A percentile compares a stretch with the other conserved stretches of the same genome.
These are phyloP conservation scores for Calyptomena viridis DNA, from an alignment of 2,113 vertebrate genomes.

Conservation along the genomic window DNA sequence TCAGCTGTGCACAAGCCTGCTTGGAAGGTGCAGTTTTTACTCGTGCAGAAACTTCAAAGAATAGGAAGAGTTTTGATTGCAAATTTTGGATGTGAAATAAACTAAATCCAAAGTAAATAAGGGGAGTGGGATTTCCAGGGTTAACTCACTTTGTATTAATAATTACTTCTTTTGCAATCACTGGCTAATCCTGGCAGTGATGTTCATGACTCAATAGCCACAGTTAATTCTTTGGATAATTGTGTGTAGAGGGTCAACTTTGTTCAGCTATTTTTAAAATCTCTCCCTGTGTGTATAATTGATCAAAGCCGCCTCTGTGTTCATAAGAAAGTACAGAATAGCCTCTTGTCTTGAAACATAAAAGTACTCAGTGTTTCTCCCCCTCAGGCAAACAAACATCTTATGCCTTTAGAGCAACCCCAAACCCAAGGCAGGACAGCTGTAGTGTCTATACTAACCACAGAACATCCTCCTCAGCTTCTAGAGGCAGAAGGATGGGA, in stretches of 20 bases:
- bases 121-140: neutral
- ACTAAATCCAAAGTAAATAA: constrained; percentile 18
- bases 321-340: neutral
- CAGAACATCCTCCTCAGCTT: neutral
- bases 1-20: neutral
- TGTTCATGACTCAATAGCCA: neutral
- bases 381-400: neutral
- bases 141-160: neutral
- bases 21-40: constrained; percentile 8
- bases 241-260: neutral
- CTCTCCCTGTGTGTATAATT: neutral
- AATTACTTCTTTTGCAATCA: neutral
- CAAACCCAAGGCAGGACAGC: neutral
- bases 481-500: neutral
- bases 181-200: neutral
- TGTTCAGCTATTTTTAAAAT: neutral
- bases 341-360: neutral
- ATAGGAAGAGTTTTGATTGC: constrained; percentile 36
- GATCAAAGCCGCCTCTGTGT: neutral
- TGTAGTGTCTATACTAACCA: neutral
- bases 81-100: constrained; percentile 49
- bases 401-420: neutral
- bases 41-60: constrained; percentile 12
- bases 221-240: neutral
- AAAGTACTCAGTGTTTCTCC: neutral